These are phyloP conservation scores for mouse (Mus musculus) DNA, from an alignment of 2,113 vertebrate species.

Conservation along the genomic window DNA sequence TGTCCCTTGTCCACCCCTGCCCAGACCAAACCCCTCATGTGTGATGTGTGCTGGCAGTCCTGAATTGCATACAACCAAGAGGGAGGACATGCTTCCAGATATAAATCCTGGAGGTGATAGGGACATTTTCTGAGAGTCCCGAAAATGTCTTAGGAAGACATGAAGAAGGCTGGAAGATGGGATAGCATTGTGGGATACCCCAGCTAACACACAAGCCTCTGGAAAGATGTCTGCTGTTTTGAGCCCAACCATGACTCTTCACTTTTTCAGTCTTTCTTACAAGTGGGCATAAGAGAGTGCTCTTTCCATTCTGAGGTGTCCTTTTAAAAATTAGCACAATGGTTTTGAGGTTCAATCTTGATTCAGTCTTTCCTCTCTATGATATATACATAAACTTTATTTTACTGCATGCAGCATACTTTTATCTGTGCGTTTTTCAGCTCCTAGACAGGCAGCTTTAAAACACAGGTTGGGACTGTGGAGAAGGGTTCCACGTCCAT, in stretches of 20 bases:
- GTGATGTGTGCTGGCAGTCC: background rate
- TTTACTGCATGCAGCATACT: rapidly evolving
- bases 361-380: background rate
- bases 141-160: background rate
- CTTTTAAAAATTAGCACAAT: background rate
- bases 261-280: background rate
- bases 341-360: background rate
- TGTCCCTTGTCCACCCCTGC: rapidly evolving
- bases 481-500: rapidly evolving
- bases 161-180: background rate
- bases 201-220: background rate
- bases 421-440: background rate
- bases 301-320: background rate
- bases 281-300: rapidly evolving
- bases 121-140: no score
- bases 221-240: background rate
- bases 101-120: background rate
- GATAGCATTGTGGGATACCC: background rate
- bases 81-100: background rate
- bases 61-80: background rate
- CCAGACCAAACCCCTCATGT: rapidly evolving
- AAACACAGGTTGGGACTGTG: background rate
- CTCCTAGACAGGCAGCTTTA: background rate
- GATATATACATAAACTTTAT: no score
- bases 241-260: rapidly evolving